These are phyloP conservation scores for Phaenicophaeus curvirostris DNA, from an alignment of 2,797 vertebrate genomes.

Conservation along the genomic window DNA sequence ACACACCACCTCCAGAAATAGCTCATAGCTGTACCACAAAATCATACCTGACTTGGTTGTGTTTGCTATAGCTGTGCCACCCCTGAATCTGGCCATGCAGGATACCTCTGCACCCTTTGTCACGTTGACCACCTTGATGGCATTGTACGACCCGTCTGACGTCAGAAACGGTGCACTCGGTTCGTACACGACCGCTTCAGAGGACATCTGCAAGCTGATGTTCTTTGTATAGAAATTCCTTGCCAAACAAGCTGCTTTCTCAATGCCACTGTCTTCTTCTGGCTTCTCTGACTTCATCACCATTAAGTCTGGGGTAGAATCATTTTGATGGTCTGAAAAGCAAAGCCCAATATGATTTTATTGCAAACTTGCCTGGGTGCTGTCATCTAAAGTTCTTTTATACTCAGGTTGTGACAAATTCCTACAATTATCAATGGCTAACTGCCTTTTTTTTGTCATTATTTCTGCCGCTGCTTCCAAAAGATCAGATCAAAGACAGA, in stretches of 20 bases:
- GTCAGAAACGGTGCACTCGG: neutral
- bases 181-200: neutral
- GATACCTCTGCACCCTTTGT: neutral
- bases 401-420: neutral
- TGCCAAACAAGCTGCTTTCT: conserved; percentile 38
- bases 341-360: neutral
- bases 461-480: neutral
- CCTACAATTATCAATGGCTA: neutral
- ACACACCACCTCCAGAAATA: neutral
- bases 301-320: neutral
- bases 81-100: neutral
- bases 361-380: neutral
- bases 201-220: neutral
- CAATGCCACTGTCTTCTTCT: neutral
- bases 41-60: neutral
- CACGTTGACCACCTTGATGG: neutral
- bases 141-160: neutral
- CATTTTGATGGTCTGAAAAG: neutral
- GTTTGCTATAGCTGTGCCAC: rapidly evolving
- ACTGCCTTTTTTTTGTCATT: neutral
- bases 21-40: neutral
- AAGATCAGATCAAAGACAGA: neutral
- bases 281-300: neutral
- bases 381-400: neutral
- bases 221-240: neutral